Base-by-base conservation (phyloP, 2,797 vertebrate species). In the Bufotes viridis region DNA sequence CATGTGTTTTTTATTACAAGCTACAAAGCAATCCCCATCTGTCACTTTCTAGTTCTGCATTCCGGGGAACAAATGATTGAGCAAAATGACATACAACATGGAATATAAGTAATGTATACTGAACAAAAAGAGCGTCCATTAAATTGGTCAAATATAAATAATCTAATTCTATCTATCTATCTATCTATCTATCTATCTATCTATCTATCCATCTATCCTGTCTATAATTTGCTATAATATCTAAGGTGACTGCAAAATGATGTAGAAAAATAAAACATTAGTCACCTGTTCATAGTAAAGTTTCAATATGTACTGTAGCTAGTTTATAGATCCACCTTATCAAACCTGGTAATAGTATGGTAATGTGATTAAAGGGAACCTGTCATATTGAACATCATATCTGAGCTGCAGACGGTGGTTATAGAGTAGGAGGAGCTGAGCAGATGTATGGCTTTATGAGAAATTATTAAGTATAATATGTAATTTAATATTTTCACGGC, bases 41-140 rank as follows among this genome's bases (percentile, higher is more conserved):
- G 70, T 74, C 70, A 49, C 49, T 49, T 74, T 74, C 34, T 74
- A 49, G 70, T 74, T 74, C 70, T 74, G 18, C 34, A 49, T 74
- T 74, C 70, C 18, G 20, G 34, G 20, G 15, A 3, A 18, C 20
- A 74, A 74, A 74, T 49, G 49, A 74, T 1, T 49, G 22, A 74
- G 18, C 17, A 74, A 49, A 17, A 49, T 49, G 8, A 49, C 18
- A 42, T 6, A 42, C 0, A 74, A 49, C 34, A 74, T 49, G 20
- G 22, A 11, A 22, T 8, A 29, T 42, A 17, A 15, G 10, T 34
- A 18, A 42, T 18, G 26, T 72, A 72, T 72, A 72, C 8, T 18
- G 69, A 42, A 34, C 15, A 72, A 72, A 72, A 72, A 9, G 17
- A 18, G 9, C 34, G 22, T 49, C 17, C 34, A 42, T 3, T 29